These are phyloP conservation scores for Aotus griseimembra DNA, from an alignment of 2,797 vertebrate genomes.

Conservation along the genomic window DNA sequence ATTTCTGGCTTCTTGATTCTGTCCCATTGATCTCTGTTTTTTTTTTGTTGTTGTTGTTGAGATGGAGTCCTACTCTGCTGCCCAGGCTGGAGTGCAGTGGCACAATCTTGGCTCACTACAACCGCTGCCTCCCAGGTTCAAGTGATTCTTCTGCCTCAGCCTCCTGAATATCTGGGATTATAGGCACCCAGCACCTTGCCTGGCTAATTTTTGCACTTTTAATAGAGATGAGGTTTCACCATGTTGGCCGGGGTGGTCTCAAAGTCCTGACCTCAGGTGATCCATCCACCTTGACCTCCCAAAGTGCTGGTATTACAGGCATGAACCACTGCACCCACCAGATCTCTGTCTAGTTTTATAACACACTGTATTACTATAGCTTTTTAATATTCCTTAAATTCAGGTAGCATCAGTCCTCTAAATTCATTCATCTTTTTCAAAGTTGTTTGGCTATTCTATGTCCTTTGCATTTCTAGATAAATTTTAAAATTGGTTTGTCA, in stretches of 20 bases:
- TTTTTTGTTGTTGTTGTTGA: background rate
- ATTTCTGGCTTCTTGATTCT: background rate
- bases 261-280: background rate
- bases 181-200: background rate
- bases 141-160: background rate
- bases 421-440: background rate
- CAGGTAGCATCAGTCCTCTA: background rate
- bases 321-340: background rate
- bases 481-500: constrained; percentile 10
- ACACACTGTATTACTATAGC: background rate
- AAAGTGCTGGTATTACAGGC: background rate
- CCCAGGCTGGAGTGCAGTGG: background rate
- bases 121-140: background rate
- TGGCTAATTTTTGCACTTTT: background rate
- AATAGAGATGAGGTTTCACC: background rate
- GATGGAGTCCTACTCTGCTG: background rate
- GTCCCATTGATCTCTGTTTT: background rate
- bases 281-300: background rate
- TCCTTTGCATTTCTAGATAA: background rate
- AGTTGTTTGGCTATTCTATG: background rate
- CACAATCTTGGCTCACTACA: background rate
- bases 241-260: background rate
- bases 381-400: background rate
- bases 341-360: background rate
- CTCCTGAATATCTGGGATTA: background rate